Conservation (phyloP, 2,888 invertebrate genomes). For the Onthophagus sagittarius region DNA sequence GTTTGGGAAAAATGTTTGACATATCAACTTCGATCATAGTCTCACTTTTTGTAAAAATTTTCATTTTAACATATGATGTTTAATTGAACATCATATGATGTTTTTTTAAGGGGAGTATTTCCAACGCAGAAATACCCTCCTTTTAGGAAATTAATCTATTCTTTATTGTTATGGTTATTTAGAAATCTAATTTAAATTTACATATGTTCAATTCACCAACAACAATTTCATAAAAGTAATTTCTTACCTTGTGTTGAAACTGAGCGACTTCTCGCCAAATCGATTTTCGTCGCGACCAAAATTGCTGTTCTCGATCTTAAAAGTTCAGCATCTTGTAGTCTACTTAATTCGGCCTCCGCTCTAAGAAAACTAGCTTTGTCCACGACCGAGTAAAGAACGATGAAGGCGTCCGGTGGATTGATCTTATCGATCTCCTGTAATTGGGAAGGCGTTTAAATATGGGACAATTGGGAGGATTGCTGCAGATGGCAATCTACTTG, state of each 20-base stretch:
- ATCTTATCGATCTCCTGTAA: constrained; percentile 68
- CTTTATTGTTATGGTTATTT: background rate
- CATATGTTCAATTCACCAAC: background rate
- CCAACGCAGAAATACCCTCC: too few species aligned
- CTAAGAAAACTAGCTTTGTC: constrained; percentile 84
- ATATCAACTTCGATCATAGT: too few species aligned
- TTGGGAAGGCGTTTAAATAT: constrained; percentile 6
- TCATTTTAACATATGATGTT: too few species aligned
- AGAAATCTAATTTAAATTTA: background rate
- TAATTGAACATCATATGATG: too few species aligned
- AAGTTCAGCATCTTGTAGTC: constrained; percentile 75
- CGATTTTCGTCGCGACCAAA: constrained; percentile 90
- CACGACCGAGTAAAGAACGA: constrained; percentile 87
- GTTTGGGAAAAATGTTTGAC: too few species aligned
- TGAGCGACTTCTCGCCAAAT: constrained; percentile 83
- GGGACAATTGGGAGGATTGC: background rate
- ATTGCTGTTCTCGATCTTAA: constrained; percentile 75
- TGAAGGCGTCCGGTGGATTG: constrained; percentile 77
- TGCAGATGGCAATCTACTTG: background rate
- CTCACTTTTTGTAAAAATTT: too few species aligned
- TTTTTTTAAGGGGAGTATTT: too few species aligned
- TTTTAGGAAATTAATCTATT: too few species aligned
- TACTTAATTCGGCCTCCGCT: constrained; percentile 74
- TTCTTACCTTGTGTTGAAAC: constrained; percentile 83
- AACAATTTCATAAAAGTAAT: background rate